Evolutionary conservation across 2,113 vertebrate species (phyloP).

Genomic region (Oncorhynchus masou): DNA sequence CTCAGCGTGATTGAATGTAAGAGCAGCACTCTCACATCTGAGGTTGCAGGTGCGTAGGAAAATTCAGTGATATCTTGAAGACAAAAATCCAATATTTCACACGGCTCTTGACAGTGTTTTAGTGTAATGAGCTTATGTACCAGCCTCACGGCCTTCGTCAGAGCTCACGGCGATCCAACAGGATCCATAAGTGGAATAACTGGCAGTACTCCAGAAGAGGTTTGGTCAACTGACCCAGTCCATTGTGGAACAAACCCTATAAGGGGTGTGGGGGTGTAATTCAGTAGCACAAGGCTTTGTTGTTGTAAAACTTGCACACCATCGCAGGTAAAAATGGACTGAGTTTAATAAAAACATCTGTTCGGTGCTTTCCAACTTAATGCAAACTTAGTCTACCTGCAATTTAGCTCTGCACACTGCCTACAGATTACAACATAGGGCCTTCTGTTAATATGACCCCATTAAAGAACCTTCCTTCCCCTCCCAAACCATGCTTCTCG

Average conservation of each 20-base stretch:
- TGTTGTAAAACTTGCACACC: slow-evolving; percentile 58
- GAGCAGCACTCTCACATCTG: too few relatives aligned
- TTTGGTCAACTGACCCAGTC: too few relatives aligned
- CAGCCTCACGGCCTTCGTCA: too few relatives aligned
- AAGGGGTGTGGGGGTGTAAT: background rate
- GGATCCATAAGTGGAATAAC: too few relatives aligned
- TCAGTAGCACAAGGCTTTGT: slow-evolving; percentile 36
- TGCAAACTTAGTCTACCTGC: slow-evolving; percentile 56
- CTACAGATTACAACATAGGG: slow-evolving; percentile 45
- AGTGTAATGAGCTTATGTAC: too few relatives aligned
- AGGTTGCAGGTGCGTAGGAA: too few relatives aligned
- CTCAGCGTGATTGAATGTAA: too few relatives aligned
- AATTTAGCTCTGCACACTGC: slow-evolving; percentile 62
- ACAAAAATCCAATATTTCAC: too few relatives aligned
- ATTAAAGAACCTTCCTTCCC: background rate
- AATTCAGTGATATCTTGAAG: too few relatives aligned
- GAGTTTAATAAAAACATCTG: background rate
- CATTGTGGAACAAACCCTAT: background rate
- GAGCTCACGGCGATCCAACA: too few relatives aligned
- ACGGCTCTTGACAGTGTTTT: too few relatives aligned
- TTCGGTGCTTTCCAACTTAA: background rate
- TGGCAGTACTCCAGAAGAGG: too few relatives aligned
- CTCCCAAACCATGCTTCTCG: background rate
- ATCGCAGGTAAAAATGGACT: slow-evolving; percentile 58
- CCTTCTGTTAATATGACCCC: slow-evolving; percentile 8